Percentiles rank a stretch among this genome's conserved stretches.
These are phyloP conservation scores for Conops quadrifasciatus DNA, from an alignment of 2,888 invertebrate genomes.

Conservation along the genomic window DNA sequence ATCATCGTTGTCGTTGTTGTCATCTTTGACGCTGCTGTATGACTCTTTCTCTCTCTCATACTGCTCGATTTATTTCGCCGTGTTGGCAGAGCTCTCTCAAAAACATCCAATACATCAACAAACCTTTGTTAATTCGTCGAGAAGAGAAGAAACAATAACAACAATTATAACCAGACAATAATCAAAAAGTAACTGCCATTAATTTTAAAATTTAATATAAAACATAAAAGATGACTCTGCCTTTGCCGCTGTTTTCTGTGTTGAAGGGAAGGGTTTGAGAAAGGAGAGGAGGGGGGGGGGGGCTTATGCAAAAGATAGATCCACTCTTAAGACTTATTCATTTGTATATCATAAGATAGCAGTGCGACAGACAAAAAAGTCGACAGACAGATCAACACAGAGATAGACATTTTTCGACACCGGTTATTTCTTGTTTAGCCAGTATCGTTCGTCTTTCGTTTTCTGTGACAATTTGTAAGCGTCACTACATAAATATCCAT, in stretches of 20 bases:
- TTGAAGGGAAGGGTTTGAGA: too few species aligned
- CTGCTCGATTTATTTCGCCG: not conserved
- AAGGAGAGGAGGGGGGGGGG: not conserved
- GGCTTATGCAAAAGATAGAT: too few species aligned
- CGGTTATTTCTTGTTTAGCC: not conserved
- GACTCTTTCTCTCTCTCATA: not conserved
- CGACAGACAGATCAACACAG: too few species aligned
- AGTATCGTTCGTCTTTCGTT: conserved; percentile 13
- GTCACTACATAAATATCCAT: conserved; percentile 36
- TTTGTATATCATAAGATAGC: not conserved
- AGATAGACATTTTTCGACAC: not conserved
- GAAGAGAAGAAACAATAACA: not conserved
- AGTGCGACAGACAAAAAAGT: not conserved
- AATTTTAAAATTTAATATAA: conserved; percentile 13
- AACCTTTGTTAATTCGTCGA: too few species aligned
- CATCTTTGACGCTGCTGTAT: too few species aligned
- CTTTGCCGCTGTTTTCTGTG: not conserved
- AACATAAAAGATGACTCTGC: conserved; percentile 10
- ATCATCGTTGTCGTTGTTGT: too few species aligned
- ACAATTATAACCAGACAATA: not conserved
- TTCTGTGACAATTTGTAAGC: conserved; percentile 42
- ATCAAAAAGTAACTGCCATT: conserved; percentile 10
- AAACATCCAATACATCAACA: too few species aligned
- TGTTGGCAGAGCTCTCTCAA: too few species aligned
- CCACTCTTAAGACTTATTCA: not conserved